Base-by-base conservation (phyloP, 2,888 invertebrate genomes). In the Dromius quadrimaculatus region DNA sequence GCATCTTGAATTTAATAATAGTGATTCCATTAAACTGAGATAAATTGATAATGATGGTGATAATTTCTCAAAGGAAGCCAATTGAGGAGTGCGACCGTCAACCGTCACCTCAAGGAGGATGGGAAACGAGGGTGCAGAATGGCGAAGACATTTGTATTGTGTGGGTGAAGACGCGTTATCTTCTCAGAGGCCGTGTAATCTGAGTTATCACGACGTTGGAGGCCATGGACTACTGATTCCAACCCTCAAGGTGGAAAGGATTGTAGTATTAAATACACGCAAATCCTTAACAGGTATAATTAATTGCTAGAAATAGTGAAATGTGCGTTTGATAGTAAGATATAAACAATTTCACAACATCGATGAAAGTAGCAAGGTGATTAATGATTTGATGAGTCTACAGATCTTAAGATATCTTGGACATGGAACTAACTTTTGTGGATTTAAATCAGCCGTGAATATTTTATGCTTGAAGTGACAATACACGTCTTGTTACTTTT, bases 31-130 rank as follows among this genome's bases (percentile, higher is more conserved):
- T 59, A 68, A 68, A 59, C 68, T 59, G 68, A 68, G 68, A 68
- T 68, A 68, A 68, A 68, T 68, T 68, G 59, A 43, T 45, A 68
- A 68, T 59, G 68, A 59, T 68, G 59, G 68, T 45, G 59, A 43
- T 57, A 68, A 68, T 68, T 59, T 68, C 59, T 68, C 68, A 59
- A 66, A 57, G 59, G 59, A 34, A 43, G 34, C 68, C 68, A 68
- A 68, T 68, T 68, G 57, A 47, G 47, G 45, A 19, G 20, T 11
- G 41, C 3, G 47, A 13, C 47, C 23, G 47, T 47, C 22, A 47
- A 6, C 28, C 50, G 50, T 54, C 50, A 47, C 36, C 8, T n/a
- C n/a, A 36, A 19, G 36, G 23, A 11, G 22, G 23, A 1, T 6
- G 11, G 45, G 45, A 4, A 13, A 8, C 11, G 23, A 32, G 23